These are phyloP conservation scores for Umimayanthus chanpuru DNA, from an alignment of 92 coral and sea anemone species.

Conservation along the genomic window DNA sequence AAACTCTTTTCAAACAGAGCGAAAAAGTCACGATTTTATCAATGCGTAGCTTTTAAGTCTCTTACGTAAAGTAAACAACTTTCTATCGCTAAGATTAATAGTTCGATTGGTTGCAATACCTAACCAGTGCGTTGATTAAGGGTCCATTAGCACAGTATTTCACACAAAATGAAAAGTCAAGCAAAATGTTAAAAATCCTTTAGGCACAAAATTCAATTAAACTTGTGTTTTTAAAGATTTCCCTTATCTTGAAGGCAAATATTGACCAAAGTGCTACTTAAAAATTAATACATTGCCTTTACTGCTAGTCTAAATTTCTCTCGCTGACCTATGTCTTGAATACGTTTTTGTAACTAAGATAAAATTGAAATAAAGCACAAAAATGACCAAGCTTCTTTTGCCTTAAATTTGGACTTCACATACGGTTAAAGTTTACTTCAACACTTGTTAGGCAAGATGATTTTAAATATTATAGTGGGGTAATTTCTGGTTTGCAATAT, in stretches of 20 bases:
- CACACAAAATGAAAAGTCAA: slow-evolving; percentile 29
- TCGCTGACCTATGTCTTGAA: background rate
- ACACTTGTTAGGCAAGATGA: background rate
- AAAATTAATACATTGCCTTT: background rate
- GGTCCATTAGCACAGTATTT: slow-evolving; percentile 14
- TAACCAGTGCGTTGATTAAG: background rate
- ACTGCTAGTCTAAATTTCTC: background rate
- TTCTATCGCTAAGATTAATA: slow-evolving; percentile 26
- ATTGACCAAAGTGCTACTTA: slow-evolving; percentile 24
- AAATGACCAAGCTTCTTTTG: background rate
- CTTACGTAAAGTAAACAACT: slow-evolving; percentile 22
- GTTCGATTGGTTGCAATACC: slow-evolving; percentile 7
- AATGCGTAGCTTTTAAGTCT: slow-evolving; percentile 32
- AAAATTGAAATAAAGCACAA: background rate
- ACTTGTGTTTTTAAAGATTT: slow-evolving; percentile 26
- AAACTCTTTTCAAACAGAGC: slow-evolving; percentile 33
- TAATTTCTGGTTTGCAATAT: slow-evolving; percentile 21
- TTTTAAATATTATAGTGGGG: background rate
- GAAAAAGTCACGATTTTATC: slow-evolving; percentile 43
- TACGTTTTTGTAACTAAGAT: background rate
- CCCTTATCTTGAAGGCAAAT: slow-evolving; percentile 36
- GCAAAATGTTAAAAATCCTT: slow-evolving; percentile 28
- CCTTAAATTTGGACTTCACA: background rate
- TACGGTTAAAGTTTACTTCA: background rate
- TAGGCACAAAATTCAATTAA: slow-evolving; percentile 38